These are phyloP conservation scores for Sarcophilus harrisii DNA, from an alignment of 2,797 vertebrate species.

Conservation along the genomic window DNA sequence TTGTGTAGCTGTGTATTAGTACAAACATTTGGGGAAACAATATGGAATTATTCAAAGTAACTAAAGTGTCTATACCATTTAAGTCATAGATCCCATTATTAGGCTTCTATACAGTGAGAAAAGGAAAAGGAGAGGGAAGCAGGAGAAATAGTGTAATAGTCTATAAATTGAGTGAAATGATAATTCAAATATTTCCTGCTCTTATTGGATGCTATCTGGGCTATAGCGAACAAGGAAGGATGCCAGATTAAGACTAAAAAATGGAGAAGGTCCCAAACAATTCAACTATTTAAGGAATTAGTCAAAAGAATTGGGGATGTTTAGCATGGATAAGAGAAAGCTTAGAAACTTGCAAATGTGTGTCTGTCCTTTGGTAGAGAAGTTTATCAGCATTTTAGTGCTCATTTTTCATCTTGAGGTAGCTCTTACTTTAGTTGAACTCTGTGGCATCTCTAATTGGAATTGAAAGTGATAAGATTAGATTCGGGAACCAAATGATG, in stretches of 20 bases:
- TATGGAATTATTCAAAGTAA: not conserved
- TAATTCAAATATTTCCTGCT: not conserved
- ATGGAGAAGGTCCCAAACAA: not conserved
- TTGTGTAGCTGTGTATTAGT: not conserved
- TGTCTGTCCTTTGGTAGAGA: constrained; percentile 34
- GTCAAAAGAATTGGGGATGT: not conserved
- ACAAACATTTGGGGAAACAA: not conserved
- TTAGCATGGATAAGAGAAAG: not conserved
- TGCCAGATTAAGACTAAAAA: not conserved
- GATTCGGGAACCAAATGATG: too few species aligned
- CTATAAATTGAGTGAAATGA: not conserved
- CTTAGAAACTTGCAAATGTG: not conserved
- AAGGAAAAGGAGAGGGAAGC: not conserved
- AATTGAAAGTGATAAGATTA: not conserved
- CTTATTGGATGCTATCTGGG: not conserved
- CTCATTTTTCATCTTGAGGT: not conserved
- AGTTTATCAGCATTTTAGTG: not conserved
- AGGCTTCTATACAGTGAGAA: not conserved
- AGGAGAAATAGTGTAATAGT: not conserved
- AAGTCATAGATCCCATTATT: not conserved
- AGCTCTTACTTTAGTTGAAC: constrained; percentile 34
- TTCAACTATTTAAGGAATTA: not conserved
- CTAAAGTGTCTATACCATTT: not conserved
- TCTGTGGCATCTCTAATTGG: not conserved
- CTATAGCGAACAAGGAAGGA: not conserved